phyloP scores from a whole-genome alignment of 2,113 vertebrate genomes.

The Ramphastos sulfuratus region DNA sequence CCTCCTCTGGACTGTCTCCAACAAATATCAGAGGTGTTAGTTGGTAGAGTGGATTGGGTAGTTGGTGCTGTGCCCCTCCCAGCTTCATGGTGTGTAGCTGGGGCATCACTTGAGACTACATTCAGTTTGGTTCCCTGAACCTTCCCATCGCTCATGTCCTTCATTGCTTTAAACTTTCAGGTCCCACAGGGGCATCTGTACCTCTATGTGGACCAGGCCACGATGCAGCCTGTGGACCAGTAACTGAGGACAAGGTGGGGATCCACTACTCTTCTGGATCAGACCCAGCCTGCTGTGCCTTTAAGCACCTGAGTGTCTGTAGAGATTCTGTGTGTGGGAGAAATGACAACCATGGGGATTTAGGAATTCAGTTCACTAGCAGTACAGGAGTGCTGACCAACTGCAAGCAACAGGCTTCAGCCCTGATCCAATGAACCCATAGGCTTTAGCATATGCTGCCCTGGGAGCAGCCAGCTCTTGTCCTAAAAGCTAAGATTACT shows the following conservation, averaged over 20 bases:
- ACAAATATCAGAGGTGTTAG: no score
- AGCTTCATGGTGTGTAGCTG: rapidly evolving
- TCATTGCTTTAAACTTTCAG: neutral
- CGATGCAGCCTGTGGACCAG: no score
- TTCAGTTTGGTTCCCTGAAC: neutral
- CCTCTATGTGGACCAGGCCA: neutral
- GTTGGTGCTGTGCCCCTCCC: neutral
- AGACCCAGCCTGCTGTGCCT: neutral
- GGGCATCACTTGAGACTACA: neutral
- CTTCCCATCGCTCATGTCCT: neutral
- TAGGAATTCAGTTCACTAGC: neutral
- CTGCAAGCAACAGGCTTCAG: neutral
- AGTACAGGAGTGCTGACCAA: neutral
- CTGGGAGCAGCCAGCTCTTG: neutral
- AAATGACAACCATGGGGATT: neutral
- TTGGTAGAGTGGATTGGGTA: rapidly evolving
- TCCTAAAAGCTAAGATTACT: neutral
- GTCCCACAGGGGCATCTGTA: neutral
- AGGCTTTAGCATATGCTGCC: neutral
- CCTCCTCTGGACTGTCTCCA: no score
- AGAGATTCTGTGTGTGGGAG: neutral
- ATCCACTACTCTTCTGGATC: rapidly evolving
- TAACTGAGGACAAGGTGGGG: rapidly evolving
- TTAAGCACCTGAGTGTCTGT: neutral
- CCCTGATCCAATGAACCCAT: rapidly evolving